phyloP scores from a whole-genome alignment of 92 coral and sea anemone species.

The Epizoanthus rinbou region DNA sequence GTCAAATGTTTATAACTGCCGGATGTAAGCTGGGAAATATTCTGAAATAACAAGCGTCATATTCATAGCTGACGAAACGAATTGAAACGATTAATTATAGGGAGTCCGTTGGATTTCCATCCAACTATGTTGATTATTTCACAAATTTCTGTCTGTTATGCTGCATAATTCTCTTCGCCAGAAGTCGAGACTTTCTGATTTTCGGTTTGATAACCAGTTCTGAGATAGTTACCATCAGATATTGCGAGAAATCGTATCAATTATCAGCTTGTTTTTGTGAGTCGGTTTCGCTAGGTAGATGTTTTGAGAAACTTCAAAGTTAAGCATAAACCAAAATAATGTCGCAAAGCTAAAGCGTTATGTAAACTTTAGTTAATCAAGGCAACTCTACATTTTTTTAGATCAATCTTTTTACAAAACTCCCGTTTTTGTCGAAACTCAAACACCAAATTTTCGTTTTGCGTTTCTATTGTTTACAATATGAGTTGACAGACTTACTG shows the following conservation, averaged over 20 bases:
- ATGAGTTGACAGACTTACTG: constrained; percentile 43
- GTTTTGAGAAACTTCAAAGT: neutral
- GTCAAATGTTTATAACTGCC: constrained; percentile 9
- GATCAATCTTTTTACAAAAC: too few species aligned
- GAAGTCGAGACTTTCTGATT: neutral
- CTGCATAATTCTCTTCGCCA: neutral
- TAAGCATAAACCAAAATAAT: neutral
- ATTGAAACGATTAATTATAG: constrained; percentile 10
- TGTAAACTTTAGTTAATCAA: neutral
- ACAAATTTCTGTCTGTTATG: constrained; percentile 3
- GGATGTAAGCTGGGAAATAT: neutral
- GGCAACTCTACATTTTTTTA: neutral
- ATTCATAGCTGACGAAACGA: neutral
- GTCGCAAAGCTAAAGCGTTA: neutral
- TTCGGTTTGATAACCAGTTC: neutral
- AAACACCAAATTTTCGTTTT: neutral
- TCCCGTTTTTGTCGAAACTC: neutral
- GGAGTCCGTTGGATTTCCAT: neutral
- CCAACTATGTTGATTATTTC: neutral
- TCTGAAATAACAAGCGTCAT: neutral
- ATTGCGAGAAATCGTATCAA: neutral
- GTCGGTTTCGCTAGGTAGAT: neutral
- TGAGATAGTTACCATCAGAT: neutral
- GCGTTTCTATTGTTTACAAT: neutral
- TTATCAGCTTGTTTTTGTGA: neutral